A percentile compares a stretch with the other conserved stretches of the same genome.
Evolutionary conservation across 2,888 invertebrate species (phyloP).

Genomic region (Trisateles emortualis): DNA sequence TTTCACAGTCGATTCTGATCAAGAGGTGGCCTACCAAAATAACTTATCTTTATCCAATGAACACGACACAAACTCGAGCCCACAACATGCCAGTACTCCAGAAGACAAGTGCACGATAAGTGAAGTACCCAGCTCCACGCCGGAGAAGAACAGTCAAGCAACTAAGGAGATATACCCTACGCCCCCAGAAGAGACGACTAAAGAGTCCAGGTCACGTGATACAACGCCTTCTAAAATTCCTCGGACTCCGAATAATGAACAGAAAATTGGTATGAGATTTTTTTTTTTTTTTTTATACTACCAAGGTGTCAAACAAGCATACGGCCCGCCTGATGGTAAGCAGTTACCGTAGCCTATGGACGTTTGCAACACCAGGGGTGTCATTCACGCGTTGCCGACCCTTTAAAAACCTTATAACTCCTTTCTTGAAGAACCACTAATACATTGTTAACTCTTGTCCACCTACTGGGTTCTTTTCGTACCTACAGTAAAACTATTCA

Average conservation of each 20-base stretch:
- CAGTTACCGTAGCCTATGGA: no score
- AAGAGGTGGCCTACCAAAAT: slow-evolving; percentile 52
- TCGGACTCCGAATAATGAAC: slow-evolving; percentile 56
- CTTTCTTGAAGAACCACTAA: no score
- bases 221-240: slow-evolving; percentile 38
- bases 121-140: slow-evolving; percentile 33
- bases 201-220: slow-evolving; percentile 19
- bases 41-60: slow-evolving; percentile 24
- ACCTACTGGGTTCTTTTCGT: no score
- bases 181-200: slow-evolving; percentile 6
- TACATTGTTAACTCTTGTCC: neutral
- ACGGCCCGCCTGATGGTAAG: no score
- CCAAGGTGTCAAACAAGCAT: no score
- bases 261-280: slow-evolving; percentile 66
- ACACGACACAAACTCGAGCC: slow-evolving; percentile 8
- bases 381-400: no score
- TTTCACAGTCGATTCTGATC: slow-evolving; percentile 63
- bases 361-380: no score
- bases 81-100: neutral
- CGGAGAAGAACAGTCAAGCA: slow-evolving; percentile 21
- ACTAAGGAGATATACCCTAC: neutral
- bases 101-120: slow-evolving; percentile 12
- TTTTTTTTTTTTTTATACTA: no score
- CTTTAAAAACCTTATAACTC: no score
- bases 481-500: neutral